These are phyloP conservation scores for Garrulus glandarius DNA, from an alignment of 2,797 vertebrate species.

Conservation along the genomic window DNA sequence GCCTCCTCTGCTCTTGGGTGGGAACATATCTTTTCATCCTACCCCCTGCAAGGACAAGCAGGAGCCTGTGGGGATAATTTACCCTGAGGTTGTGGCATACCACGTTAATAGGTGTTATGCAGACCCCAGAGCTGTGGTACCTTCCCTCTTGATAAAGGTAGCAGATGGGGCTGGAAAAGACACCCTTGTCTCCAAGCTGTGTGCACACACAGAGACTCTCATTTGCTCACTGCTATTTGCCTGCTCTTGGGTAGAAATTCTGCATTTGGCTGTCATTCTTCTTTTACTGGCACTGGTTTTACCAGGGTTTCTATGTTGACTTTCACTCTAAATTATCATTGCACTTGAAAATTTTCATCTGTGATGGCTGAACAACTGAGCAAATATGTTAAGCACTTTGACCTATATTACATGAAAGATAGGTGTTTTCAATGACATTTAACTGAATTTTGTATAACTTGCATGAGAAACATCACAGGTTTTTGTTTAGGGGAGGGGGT, in stretches of 20 bases:
- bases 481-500: background rate
- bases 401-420: background rate
- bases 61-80: background rate
- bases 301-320: background rate
- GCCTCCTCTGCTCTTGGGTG: background rate
- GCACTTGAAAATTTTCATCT: background rate
- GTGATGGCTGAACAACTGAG: background rate
- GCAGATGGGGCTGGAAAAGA: background rate
- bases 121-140: background rate
- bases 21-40: background rate
- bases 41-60: background rate
- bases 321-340: background rate
- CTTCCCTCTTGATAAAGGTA: background rate
- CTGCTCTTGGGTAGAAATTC: background rate
- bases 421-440: background rate
- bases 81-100: background rate
- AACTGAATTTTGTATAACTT: background rate
- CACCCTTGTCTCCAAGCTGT: background rate
- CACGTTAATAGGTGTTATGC: background rate
- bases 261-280: background rate
- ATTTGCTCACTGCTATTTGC: background rate
- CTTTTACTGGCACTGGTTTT: background rate
- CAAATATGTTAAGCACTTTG: background rate
- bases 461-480: background rate
- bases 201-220: fast-evolving